These are phyloP conservation scores for Morone saxatilis DNA, from an alignment of 2,113 vertebrate genomes.

Conservation along the genomic window DNA sequence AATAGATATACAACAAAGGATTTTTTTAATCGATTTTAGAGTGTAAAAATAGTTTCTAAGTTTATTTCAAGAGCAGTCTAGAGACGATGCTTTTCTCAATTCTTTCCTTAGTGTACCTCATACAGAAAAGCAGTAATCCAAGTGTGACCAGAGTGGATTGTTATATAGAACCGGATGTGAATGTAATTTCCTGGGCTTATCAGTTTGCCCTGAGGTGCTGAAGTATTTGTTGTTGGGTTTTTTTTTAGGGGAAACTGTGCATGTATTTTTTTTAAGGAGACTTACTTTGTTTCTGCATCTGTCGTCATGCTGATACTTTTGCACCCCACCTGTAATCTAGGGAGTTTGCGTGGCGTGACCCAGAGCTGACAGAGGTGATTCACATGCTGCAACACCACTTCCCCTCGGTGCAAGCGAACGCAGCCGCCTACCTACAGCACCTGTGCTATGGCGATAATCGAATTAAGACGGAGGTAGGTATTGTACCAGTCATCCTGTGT, in stretches of 20 bases:
- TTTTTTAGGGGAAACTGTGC: neutral
- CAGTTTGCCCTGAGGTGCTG: conserved; percentile 22
- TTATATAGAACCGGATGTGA: conserved; percentile 27
- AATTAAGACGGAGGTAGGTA: conserved; percentile 91
- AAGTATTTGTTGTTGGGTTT: neutral
- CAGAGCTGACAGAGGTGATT: conserved; percentile 95
- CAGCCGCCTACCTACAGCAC: conserved; percentile 97
- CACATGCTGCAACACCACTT: conserved; percentile 99
- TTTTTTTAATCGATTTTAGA: neutral
- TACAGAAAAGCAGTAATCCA: conserved; percentile 23
- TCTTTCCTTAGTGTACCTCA: conserved; percentile 3
- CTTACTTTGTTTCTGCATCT: neutral
- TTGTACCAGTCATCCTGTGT: neutral
- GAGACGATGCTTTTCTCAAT: neutral
- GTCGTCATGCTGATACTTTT: conserved; percentile 42
- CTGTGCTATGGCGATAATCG: conserved; percentile 96
- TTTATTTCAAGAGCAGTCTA: neutral
- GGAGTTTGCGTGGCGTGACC: conserved; percentile 98
- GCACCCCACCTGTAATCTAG: conserved; percentile 74
- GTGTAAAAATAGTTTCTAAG: neutral
- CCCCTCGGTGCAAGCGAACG: conserved; percentile 96
- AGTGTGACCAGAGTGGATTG: conserved; percentile 29
- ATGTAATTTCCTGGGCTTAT: conserved; percentile 55
- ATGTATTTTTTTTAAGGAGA: conserved; percentile 3
- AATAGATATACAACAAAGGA: neutral